Evolutionary conservation across 2,797 vertebrate species (phyloP).

Genomic region (Anabacerthia variegaticeps): DNA sequence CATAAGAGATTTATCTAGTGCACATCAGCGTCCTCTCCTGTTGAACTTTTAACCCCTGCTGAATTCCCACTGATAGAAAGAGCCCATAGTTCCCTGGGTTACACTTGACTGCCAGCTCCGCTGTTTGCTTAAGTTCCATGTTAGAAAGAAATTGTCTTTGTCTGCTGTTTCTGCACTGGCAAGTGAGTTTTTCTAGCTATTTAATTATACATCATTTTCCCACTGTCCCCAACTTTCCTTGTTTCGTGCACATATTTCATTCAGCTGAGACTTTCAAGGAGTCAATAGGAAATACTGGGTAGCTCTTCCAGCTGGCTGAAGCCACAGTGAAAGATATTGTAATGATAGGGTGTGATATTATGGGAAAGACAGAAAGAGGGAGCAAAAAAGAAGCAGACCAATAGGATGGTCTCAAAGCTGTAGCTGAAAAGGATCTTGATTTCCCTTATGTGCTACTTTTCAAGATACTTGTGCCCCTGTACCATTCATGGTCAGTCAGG

Average conservation of each 20-base stretch:
- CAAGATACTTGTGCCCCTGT: background rate
- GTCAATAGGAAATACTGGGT: rapidly evolving
- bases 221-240: rapidly evolving
- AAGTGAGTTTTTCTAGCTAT: background rate
- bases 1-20: background rate
- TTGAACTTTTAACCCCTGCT: background rate
- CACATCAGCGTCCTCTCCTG: background rate
- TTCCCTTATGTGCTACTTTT: background rate
- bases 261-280: background rate
- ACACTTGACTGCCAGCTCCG: background rate
- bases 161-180: background rate
- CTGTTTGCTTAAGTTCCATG: background rate
- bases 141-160: background rate
- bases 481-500: background rate
- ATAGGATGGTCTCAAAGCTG: background rate
- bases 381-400: background rate
- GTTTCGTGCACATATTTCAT: rapidly evolving
- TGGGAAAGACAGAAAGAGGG: background rate
- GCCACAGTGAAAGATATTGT: background rate
- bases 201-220: background rate
- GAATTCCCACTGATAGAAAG: background rate
- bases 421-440: background rate
- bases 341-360: no score
- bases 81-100: background rate
- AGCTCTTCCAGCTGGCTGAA: background rate